Percentiles rank a stretch among this genome's conserved stretches.
These are phyloP conservation scores for Diplogasteroides magnus DNA, from an alignment of 1,140 invertebrate genomes.

Conservation along the genomic window DNA sequence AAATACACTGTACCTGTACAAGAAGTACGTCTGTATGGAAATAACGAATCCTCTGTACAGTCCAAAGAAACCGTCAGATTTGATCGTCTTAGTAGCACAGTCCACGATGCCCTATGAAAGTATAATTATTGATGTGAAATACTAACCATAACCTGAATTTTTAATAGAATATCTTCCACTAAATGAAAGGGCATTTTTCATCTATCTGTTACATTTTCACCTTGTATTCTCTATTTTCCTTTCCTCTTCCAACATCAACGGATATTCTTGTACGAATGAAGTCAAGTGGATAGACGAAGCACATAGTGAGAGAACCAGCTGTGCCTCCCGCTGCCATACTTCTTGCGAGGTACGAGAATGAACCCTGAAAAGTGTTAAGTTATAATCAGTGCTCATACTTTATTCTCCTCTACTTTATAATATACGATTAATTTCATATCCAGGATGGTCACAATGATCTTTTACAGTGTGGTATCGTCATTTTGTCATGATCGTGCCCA, in stretches of 20 bases:
- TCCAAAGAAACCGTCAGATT: slow-evolving; percentile 24
- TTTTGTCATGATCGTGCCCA: too few relatives aligned
- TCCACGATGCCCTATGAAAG: slow-evolving; percentile 19
- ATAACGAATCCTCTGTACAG: slow-evolving; percentile 30
- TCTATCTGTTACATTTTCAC: too few relatives aligned
- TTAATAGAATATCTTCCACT: too few relatives aligned
- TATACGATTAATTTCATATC: not conserved
- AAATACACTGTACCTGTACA: slow-evolving; percentile 11
- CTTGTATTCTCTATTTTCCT: slow-evolving; percentile 8
- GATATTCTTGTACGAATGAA: slow-evolving; percentile 19
- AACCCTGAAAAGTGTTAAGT: not conserved
- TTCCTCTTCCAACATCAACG: slow-evolving; percentile 11
- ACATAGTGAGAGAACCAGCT: slow-evolving; percentile 16
- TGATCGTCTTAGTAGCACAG: slow-evolving; percentile 17
- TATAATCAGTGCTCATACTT: not conserved
- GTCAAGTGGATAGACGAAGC: slow-evolving; percentile 20
- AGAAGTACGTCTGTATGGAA: slow-evolving; percentile 29
- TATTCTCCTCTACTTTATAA: too few relatives aligned
- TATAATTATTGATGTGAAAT: too few relatives aligned
- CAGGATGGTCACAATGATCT: too few relatives aligned
- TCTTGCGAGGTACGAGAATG: slow-evolving; percentile 9
- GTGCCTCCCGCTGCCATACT: slow-evolving; percentile 8
- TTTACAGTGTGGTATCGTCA: too few relatives aligned
- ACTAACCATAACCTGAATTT: not conserved
- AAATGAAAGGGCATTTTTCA: too few relatives aligned